Conservation (phyloP, 1,140 invertebrate genomes). For the Drosophila bocki region DNA sequence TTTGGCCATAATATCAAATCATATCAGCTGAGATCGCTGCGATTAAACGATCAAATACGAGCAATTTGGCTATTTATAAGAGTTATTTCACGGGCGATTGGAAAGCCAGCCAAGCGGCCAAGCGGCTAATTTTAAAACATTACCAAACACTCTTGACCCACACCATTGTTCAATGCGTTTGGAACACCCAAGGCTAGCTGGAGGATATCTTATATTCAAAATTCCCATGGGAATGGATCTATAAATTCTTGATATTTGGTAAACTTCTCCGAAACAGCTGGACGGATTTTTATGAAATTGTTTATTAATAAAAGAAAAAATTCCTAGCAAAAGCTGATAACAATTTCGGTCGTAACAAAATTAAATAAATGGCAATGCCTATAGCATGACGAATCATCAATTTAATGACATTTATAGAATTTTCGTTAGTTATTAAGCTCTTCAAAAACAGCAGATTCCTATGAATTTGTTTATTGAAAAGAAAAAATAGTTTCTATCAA, state of each 20-base stretch:
- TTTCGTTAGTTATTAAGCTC: too few relatives aligned
- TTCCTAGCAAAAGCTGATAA: too few relatives aligned
- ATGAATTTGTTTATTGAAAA: neutral
- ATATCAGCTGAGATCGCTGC: constrained; percentile 12
- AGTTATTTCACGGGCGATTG: constrained; percentile 54
- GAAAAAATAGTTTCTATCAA: neutral
- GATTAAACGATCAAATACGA: constrained; percentile 36
- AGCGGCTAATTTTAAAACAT: constrained; percentile 58
- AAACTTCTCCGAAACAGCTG: neutral
- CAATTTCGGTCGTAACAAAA: too few relatives aligned
- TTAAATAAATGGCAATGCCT: too few relatives aligned
- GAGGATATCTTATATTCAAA: constrained; percentile 19
- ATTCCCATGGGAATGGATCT: too few relatives aligned
- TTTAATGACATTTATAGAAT: too few relatives aligned
- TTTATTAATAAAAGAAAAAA: neutral
- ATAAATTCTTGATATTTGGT: neutral
- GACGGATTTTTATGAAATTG: too few relatives aligned
- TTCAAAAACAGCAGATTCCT: neutral
- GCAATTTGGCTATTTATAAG: constrained; percentile 61
- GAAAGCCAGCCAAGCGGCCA: constrained; percentile 32
- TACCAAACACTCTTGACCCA: constrained; percentile 54
- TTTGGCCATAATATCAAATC: constrained; percentile 17
- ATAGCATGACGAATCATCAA: too few relatives aligned
- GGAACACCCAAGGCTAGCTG: constrained; percentile 39
- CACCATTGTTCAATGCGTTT: constrained; percentile 61